Conservation (phyloP, 2,797 vertebrate genomes). For the Helicolenus hilgendorfi region DNA sequence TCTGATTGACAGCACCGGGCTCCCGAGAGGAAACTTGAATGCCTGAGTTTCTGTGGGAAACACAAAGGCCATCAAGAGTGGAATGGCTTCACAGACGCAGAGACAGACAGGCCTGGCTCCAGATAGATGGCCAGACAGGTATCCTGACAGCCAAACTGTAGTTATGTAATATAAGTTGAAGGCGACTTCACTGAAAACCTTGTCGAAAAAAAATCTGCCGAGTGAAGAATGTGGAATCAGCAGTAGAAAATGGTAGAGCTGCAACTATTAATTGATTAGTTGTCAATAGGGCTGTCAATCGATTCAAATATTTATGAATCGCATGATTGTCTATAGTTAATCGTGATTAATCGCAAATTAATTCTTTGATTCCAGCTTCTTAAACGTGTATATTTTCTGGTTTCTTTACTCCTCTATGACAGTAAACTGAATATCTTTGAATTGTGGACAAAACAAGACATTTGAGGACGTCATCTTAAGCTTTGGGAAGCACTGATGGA, state of each 20-base stretch:
- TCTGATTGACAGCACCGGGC: slow-evolving; percentile 74
- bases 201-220: neutral
- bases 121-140: slow-evolving; percentile 54
- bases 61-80: slow-evolving; percentile 65
- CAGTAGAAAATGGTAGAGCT: neutral
- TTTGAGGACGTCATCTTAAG: neutral
- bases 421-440: neutral
- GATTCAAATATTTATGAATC: neutral
- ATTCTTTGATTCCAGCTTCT: neutral
- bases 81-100: slow-evolving; percentile 56
- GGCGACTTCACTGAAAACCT: slow-evolving; percentile 10
- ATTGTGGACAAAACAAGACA: neutral
- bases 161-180: slow-evolving; percentile 71
- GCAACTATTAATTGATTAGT: neutral
- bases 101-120: slow-evolving; percentile 71
- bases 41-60: slow-evolving; percentile 76
- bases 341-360: too few relatives aligned
- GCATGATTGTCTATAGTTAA: too few relatives aligned
- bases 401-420: neutral
- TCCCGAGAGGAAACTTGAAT: slow-evolving; percentile 76
- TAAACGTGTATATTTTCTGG: neutral
- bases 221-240: slow-evolving; percentile 22
- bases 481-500: neutral
- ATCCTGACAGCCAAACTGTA: slow-evolving; percentile 29
- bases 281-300: neutral